Evolutionary conservation across 2,797 vertebrate species (phyloP).

Genomic region (Xyrichtys novacula): DNA sequence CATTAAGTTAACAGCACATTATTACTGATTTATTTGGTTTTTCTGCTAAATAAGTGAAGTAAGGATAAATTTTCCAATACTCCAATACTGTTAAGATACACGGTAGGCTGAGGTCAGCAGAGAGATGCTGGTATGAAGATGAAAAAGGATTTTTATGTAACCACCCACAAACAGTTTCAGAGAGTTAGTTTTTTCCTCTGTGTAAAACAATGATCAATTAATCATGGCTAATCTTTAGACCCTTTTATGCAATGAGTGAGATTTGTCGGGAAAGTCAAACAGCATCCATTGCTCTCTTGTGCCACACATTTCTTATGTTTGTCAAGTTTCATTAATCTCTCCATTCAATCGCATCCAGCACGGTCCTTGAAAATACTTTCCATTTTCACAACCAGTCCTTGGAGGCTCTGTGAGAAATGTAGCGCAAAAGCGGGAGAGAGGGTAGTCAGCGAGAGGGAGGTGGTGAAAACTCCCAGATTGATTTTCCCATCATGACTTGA

Average conservation of each 20-base stretch:
- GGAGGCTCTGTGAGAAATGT: conserved; percentile 57
- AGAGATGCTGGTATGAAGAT: conserved; percentile 2
- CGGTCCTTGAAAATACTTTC: conserved; percentile 77
- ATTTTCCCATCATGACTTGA: conserved; percentile 83
- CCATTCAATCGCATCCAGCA: conserved; percentile 66
- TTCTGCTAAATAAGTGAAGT: neutral
- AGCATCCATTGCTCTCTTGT: conserved; percentile 53
- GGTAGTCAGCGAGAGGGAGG: conserved; percentile 7
- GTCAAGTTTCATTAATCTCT: conserved; percentile 76
- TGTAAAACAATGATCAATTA: conserved; percentile 34
- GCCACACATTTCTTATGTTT: conserved; percentile 62
- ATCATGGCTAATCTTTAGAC: conserved; percentile 27
- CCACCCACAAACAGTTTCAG: neutral
- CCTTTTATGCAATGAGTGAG: conserved; percentile 16
- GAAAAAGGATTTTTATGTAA: neutral
- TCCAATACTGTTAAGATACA: neutral
- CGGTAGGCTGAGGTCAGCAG: neutral
- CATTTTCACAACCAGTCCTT: conserved; percentile 72
- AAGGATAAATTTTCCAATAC: conserved; percentile 6
- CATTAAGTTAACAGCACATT: too few species aligned
- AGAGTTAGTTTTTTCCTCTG: neutral
- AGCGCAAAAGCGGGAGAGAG: conserved; percentile 33
- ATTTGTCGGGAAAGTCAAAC: conserved; percentile 57
- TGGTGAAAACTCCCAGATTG: conserved; percentile 64
- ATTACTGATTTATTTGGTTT: conserved; percentile 8